These are phyloP conservation scores for Galagoides demidoff DNA, from an alignment of 2,797 vertebrate species.

Conservation along the genomic window DNA sequence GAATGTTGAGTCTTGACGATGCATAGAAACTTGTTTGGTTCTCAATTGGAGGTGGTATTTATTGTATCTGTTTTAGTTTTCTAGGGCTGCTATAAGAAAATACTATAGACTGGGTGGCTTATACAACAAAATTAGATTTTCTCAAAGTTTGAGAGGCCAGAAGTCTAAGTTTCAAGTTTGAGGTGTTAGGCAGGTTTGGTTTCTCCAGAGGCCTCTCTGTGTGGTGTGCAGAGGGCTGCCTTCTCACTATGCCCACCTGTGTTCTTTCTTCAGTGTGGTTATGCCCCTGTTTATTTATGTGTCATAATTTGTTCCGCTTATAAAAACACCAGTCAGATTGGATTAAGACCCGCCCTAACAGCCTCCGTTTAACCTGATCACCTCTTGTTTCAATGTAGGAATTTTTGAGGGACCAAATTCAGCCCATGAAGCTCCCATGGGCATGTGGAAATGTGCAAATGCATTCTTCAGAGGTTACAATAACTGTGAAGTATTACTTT, in stretches of 20 bases:
- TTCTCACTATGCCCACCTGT: not conserved
- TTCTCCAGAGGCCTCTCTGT: not conserved
- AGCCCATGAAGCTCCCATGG: not conserved
- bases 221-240: not conserved
- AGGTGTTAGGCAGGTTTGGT: not conserved
- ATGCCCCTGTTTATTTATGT: not conserved
- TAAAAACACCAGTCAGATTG: not conserved
- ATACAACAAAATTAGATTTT: not conserved
- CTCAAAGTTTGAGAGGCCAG: not conserved
- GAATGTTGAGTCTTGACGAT: not conserved
- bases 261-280: not conserved
- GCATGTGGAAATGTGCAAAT: not conserved
- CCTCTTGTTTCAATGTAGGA: not conserved
- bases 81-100: not conserved
- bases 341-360: not conserved
- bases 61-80: not conserved
- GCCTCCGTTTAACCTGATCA: not conserved
- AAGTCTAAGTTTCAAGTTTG: not conserved
- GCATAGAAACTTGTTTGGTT: not conserved
- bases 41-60: not conserved
- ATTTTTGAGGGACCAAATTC: not conserved
- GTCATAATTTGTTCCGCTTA: not conserved
- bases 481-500: not conserved
- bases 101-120: not conserved
- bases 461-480: not conserved